Percentiles rank a stretch among this genome's conserved stretches.
Conservation (phyloP, 2,797 vertebrate species). For the Crax fasciolata region DNA sequence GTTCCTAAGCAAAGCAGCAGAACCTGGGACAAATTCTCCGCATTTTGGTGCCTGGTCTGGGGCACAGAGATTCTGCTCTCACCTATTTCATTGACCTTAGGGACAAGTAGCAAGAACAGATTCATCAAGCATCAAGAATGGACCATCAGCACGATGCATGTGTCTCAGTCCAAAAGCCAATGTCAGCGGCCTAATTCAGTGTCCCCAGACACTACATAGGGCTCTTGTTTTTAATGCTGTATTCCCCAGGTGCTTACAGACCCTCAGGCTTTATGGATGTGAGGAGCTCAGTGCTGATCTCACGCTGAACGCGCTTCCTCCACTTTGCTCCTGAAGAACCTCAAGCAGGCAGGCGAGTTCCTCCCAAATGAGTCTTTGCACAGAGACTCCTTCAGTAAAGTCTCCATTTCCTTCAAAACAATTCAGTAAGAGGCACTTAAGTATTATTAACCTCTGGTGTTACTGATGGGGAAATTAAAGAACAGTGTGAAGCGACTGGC, state of each 20-base stretch:
- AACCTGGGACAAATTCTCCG: neutral
- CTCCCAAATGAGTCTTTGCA: neutral
- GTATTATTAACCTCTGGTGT: conserved; percentile 47
- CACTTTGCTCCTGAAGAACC: conserved; percentile 16
- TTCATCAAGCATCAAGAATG: neutral
- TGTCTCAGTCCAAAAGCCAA: neutral
- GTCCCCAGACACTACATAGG: neutral
- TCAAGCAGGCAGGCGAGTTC: neutral
- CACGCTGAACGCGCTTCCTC: conserved; percentile 4
- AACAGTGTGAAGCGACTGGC: neutral
- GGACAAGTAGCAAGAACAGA: neutral
- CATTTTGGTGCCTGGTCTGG: neutral
- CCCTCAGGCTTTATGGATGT: neutral
- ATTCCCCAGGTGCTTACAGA: neutral
- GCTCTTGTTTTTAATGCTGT: neutral
- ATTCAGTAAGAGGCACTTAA: neutral
- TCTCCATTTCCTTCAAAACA: conserved; percentile 53
- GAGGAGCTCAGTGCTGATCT: neutral
- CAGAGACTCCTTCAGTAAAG: conserved; percentile 15
- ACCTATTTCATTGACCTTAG: neutral
- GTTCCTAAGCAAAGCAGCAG: neutral
- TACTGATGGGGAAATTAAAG: conserved; percentile 31
- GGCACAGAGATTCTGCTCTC: neutral
- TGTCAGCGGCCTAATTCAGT: neutral
- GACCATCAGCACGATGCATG: neutral